Evolutionary conservation across 2,888 invertebrate species (phyloP), one percentile per base, ranked within the genome.

Genomic region (Emmelina monodactyla): DNA sequence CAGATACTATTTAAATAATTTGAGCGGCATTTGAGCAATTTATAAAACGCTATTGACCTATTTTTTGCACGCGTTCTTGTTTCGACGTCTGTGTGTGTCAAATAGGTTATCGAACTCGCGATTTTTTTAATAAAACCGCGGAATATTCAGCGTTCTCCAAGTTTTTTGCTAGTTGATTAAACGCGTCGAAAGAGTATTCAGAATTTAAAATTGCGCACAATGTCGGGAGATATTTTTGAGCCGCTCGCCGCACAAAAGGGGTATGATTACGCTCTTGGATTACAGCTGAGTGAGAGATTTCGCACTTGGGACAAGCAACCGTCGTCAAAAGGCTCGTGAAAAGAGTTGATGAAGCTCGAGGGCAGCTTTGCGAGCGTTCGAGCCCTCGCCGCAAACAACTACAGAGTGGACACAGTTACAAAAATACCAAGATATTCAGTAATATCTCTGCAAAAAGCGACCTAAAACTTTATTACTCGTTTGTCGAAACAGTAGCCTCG

Each of bases 261-360:
- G n/a, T 11, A 4, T 25, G 25, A 25, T 25, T 25, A 7, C 25
- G 25, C 11, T 25, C 25, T 4, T 25, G n/a, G 25, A 25, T 25
- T 25, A 25, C n/a, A 7, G 25, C 25, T 25, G 25, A 25, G 25
- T 25, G 25, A 25, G 25, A 25, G 25, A 25, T 25, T 25, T 25
- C 25, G 11, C 25, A 25, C 25, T 25, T 25, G n/a, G 25, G 11
- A 10, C 25, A 11, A 25, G 25, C 9, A 25, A 25, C n/a, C 25
- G 25, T 11, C 25, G 25, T 25, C 25, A 10, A 25, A 25, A 10
- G 25, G 25, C 25, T 25, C n/a, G 25, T 25, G 25, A 25, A 25
- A 25, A 25, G 25, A 25, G 25, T 25, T 25, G 25, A 25, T 25
- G 25, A 25, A 25, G n/a, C 6, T 25, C 25, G 11, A 25, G 25